Base-by-base conservation (phyloP, 2,797 vertebrate genomes). In the Orientallactaga sibirica region DNA sequence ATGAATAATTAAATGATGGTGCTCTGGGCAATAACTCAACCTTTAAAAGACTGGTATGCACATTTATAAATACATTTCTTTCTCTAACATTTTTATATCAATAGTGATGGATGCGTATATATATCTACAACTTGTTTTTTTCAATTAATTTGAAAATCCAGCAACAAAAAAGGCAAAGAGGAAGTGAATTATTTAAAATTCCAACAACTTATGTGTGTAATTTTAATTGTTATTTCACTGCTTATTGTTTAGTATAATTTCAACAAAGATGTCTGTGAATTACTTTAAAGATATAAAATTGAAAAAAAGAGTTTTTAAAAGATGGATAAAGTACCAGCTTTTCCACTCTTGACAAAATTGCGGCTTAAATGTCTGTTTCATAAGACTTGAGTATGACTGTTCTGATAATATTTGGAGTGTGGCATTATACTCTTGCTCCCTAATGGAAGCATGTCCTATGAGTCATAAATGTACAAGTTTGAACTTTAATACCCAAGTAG, bases 71-170 rank as follows among this genome's bases (percentile, higher is more conserved):
- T 15, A 19, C 24, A 70, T 62, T 85, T 0, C 79, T 80, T 74
- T 83, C 55, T 29, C 29, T 43, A 85, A 37, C 37, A 22, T 15
- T 83, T 87, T 87, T 86, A 90, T 1, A 75, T 24, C 20, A 18
- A 24, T 41, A 12, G 11, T 78, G 19, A 11, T 75, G 61, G n/a
- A 43, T 3, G 33, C 55, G 76, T 37, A 79, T 10, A 83, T 24
- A 83, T 87, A 15, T 24, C 2, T 84, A 1, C 58, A 73, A 43
- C 20, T 76, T 74, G 25, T 61, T 84, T 83, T 75, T 70, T 62
- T 70, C 41, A 77, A 12, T 93, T 94, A 86, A 84, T 74, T n/a
- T 88, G 18, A 87, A 96, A 92, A 92, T 43, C 14, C 70, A n/a
- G 83, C 80, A 37, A 52, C 61, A 75, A 73, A 55, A 16, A 12